Evolutionary conservation across 2,888 invertebrate species (phyloP), one percentile per base, ranked within the genome.

Genomic region (Coleophora deauratella): DNA sequence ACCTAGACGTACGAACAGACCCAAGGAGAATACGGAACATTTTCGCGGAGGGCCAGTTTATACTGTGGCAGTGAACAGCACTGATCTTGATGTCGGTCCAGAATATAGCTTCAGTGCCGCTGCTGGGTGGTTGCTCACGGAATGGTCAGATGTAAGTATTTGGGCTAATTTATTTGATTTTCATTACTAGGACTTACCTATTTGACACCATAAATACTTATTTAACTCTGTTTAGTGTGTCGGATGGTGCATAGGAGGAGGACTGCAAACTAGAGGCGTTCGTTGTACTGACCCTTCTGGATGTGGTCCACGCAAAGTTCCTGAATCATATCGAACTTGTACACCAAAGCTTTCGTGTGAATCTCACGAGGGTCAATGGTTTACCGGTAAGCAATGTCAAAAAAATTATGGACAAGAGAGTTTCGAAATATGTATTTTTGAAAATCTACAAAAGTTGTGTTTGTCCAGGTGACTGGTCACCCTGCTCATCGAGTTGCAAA

Each of bases 281-380:
- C 87, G 90, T 11, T 95, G 95, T 56, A 79, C 87, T 0, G 93
- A 92, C 54, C 88, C 88, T 0, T 88, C 89, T 1, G 87, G 89
- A 9, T 89, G 89, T 57, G 86, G 88, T 42, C 87, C 87, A 49
- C 87, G 79, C 50, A 75, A 64, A 54, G 75, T 82, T 38, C 89
- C 94, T 0, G 90, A 91, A 43, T 75, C 86, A 0, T 86, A 87
- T 1, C 80, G 91, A 32, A 80, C 87, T 2, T 95, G 95, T 59
- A 88, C 88, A 27, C 90, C 89, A 10, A 89, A 88, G 43, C 73
- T 84, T 33, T 76, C 84, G 41, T 95, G 92, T 67, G 66, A 88
- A 72, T 63, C 95, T 82, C 79, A 90, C 58, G 66, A 79, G 48
- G 93, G 93, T 9, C 88, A 91, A 54, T 97, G 97, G 97, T 96